These are phyloP conservation scores for Lepus townsendii DNA, from an alignment of 2,797 vertebrate genomes.

Conservation along the genomic window DNA sequence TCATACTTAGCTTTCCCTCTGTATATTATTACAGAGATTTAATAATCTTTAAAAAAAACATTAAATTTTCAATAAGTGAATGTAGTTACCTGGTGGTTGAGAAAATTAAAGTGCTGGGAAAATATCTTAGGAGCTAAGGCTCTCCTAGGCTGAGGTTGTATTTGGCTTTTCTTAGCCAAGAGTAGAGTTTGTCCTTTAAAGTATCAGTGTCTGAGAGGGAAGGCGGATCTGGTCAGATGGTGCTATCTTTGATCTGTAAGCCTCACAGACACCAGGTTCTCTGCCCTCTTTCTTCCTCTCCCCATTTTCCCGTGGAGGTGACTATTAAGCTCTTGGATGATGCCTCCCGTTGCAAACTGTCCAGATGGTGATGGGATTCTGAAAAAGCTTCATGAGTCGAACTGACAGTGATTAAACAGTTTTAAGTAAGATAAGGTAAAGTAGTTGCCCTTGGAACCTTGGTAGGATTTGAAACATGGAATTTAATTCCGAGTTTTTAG, in stretches of 20 bases:
- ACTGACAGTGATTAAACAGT: neutral
- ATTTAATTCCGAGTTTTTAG: neutral
- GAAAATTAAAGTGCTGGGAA: neutral
- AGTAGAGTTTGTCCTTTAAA: neutral
- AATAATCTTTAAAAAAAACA: neutral
- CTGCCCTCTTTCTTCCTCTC: neutral
- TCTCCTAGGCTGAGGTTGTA: neutral
- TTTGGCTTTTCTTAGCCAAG: neutral
- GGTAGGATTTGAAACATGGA: neutral
- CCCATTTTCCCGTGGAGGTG: neutral
- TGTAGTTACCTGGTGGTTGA: neutral
- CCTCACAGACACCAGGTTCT: neutral
- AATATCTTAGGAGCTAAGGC: neutral
- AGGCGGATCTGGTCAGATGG: neutral
- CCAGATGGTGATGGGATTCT: neutral
- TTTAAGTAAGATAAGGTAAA: neutral
- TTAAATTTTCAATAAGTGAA: neutral
- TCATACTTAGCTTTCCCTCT: neutral
- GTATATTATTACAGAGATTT: neutral
- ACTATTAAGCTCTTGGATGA: neutral
- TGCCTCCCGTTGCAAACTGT: neutral
- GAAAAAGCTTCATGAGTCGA: neutral
- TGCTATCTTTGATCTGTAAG: neutral
- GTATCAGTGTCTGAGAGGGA: neutral
- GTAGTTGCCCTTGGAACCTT: neutral